phyloP scores from a whole-genome alignment of 2,797 vertebrate species.

The Protonibea diacanthus region DNA sequence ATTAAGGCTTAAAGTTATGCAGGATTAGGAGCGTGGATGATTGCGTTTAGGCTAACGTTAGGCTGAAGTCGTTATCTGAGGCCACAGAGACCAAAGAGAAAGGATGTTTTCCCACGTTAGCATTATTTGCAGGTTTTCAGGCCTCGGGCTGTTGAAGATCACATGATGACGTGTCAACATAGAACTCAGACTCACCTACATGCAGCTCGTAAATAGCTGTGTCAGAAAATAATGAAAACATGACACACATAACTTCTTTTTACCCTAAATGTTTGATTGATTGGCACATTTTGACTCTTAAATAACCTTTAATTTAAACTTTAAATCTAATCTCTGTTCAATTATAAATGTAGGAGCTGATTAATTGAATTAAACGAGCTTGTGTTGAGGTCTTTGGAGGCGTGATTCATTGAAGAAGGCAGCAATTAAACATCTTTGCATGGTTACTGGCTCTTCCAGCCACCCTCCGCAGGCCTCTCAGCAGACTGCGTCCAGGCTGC shows the following conservation, averaged over 20 bases:
- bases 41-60: no score
- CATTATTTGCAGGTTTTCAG: background rate
- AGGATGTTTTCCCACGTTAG: background rate
- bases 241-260: background rate
- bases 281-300: background rate
- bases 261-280: no score
- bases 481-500: conserved; percentile 17
- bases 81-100: background rate
- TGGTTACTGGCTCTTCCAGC: background rate
- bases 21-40: no score
- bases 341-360: no score
- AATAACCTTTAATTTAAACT: background rate
- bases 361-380: no score
- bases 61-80: no score
- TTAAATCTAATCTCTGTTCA: no score
- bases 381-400: no score
- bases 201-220: background rate
- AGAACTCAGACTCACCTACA: background rate
- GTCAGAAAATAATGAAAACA: background rate
- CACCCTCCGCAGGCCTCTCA: background rate
- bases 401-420: no score
- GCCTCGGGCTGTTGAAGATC: background rate
- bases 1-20: no score
- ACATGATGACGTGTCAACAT: background rate
- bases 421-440: conserved; percentile 6